Evolutionary conservation across 1,140 invertebrate species (phyloP).

Genomic region (Microplitis demolitor): DNA sequence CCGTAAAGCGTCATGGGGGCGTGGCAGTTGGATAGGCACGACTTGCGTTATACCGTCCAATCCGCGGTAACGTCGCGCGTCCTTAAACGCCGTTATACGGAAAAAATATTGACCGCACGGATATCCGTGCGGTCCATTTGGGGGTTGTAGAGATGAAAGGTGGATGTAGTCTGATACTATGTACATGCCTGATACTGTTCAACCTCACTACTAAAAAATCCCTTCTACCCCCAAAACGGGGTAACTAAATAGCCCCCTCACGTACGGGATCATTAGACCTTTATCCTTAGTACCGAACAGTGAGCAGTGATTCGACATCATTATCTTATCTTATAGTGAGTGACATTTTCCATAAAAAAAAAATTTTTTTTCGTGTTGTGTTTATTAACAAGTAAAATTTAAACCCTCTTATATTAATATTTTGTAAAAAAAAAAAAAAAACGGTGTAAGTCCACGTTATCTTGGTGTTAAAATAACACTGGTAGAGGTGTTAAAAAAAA

Average conservation of each 20-base stretch:
- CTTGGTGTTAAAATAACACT: too few relatives aligned
- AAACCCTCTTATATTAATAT: too few relatives aligned
- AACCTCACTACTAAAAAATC: constrained; percentile 33
- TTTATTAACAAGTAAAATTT: too few relatives aligned
- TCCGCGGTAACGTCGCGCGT: neutral
- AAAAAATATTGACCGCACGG: constrained; percentile 62
- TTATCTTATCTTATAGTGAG: constrained; percentile 30
- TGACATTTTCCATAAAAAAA: neutral
- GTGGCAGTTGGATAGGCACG: neutral
- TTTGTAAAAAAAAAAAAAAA: too few relatives aligned
- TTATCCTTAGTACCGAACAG: constrained; percentile 48
- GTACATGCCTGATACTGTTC: too few relatives aligned
- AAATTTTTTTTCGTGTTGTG: neutral
- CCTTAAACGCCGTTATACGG: constrained; percentile 20
- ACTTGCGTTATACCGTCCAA: constrained; percentile 6
- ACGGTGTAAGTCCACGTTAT: too few relatives aligned
- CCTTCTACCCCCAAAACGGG: constrained; percentile 41
- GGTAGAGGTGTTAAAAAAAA: too few relatives aligned
- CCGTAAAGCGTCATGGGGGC: neutral
- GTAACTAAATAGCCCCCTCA: constrained; percentile 51
- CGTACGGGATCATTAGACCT: constrained; percentile 54
- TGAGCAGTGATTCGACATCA: constrained; percentile 48
- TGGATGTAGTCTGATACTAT: too few relatives aligned
- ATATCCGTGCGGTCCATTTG: constrained; percentile 58
- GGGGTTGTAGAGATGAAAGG: constrained; percentile 49